These are phyloP conservation scores for Cheilosia pagana DNA, from an alignment of 2,888 invertebrate species.

Conservation along the genomic window DNA sequence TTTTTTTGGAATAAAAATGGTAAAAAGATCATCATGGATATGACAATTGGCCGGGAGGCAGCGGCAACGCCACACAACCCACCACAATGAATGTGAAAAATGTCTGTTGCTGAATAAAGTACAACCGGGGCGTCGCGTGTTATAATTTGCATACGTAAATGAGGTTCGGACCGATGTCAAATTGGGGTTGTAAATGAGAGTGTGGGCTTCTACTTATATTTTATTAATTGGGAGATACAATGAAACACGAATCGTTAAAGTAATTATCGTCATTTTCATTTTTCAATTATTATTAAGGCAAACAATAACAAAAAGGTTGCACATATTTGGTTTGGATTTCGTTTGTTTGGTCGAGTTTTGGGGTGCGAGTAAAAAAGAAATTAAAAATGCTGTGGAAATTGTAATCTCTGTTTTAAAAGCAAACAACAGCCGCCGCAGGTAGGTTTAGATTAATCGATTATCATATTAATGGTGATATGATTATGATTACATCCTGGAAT, in stretches of 20 bases:
- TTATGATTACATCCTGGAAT: slow-evolving; percentile 59
- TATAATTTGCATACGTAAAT: slow-evolving; percentile 70
- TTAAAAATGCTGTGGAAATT: slow-evolving; percentile 42
- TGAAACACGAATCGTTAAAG: slow-evolving; percentile 60
- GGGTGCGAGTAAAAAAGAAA: slow-evolving; percentile 15
- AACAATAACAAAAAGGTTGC: slow-evolving; percentile 26
- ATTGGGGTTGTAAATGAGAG: background rate
- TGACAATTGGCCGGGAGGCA: too few relatives aligned
- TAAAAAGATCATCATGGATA: too few relatives aligned
- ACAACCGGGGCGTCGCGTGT: background rate
- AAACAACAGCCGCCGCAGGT: slow-evolving; percentile 47
- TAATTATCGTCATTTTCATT: slow-evolving; percentile 70
- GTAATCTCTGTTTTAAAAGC: slow-evolving; percentile 27
- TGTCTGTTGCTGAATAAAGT: too few relatives aligned
- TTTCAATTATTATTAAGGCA: slow-evolving; percentile 68
- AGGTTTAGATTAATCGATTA: slow-evolving; percentile 68
- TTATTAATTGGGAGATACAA: slow-evolving; percentile 51
- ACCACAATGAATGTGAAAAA: too few relatives aligned
- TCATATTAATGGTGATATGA: slow-evolving; percentile 51
- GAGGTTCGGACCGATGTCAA: slow-evolving; percentile 31
- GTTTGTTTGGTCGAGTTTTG: background rate
- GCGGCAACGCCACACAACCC: too few relatives aligned
- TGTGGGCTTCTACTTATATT: slow-evolving; percentile 20
- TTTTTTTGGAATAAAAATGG: too few relatives aligned
- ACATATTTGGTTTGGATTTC: slow-evolving; percentile 11